Conservation (phyloP, 2,888 invertebrate species). For the Eucera pruinosa region DNA sequence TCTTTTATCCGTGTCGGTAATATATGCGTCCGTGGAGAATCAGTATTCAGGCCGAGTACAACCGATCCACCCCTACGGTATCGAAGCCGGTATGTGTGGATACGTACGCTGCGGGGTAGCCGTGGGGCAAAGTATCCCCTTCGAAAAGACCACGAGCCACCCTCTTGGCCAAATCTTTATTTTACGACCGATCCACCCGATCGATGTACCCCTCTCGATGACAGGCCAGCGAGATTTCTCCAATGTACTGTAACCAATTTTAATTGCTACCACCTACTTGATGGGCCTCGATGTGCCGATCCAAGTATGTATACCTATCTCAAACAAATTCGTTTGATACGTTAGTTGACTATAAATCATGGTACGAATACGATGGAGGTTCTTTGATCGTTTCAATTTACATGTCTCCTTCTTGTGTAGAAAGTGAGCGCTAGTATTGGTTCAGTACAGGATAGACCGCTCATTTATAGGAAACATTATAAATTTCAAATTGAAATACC, state of each 20-base stretch:
- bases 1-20: constrained; percentile 80
- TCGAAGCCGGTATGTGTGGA: constrained; percentile 58
- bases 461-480: too few relatives aligned
- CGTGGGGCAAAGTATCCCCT: constrained; percentile 67
- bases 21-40: constrained; percentile 81
- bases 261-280: constrained; percentile 63
- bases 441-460: too few relatives aligned
- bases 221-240: constrained; percentile 54
- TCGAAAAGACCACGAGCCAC: constrained; percentile 54
- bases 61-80: constrained; percentile 78
- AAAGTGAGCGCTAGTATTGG: too few relatives aligned
- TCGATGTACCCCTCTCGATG: constrained; percentile 52
- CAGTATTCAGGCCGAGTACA: constrained; percentile 79
- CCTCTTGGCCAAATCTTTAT: constrained; percentile 75
- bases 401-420: too few relatives aligned
- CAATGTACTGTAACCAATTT: constrained; percentile 64
- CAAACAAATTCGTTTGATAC: constrained; percentile 35
- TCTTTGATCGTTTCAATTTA: constrained; percentile 41
- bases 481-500: too few relatives aligned
- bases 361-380: constrained; percentile 10
- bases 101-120: constrained; percentile 44
- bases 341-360: constrained; percentile 40
- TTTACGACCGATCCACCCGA: constrained; percentile 69
- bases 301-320: constrained; percentile 38
- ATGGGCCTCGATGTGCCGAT: neutral